These are phyloP conservation scores for Pseudomyrmex concolor DNA, from an alignment of 1,140 invertebrate species.

Conservation along the genomic window DNA sequence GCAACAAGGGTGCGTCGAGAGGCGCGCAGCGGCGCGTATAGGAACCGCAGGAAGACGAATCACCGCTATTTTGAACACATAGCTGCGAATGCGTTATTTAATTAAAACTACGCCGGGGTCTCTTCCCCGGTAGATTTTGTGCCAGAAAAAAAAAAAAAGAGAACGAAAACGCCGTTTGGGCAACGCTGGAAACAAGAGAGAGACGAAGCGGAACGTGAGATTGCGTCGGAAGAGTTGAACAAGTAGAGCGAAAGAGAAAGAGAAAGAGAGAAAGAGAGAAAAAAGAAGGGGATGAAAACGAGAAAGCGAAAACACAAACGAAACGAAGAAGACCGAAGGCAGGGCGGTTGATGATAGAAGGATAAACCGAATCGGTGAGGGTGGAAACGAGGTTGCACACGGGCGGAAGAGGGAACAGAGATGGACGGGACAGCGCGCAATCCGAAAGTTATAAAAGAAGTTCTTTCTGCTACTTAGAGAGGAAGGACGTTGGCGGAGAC, in stretches of 20 bases:
- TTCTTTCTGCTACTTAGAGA: conserved; percentile 64
- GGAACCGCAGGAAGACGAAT: conserved; percentile 60
- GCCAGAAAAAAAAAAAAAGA: not conserved
- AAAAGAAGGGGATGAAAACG: conserved; percentile 4
- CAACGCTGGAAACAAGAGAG: conserved; percentile 3
- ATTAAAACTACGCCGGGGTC: conserved; percentile 66
- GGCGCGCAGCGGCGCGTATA: too few species aligned
- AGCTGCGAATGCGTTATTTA: conserved; percentile 74
- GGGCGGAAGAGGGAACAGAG: conserved; percentile 1
- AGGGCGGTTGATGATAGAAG: conserved; percentile 45
- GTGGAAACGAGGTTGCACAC: conserved; percentile 2
- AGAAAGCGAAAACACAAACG: conserved; percentile 36
- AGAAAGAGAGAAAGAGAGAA: not conserved
- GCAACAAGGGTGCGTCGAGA: not conserved
- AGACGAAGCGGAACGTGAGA: too few species aligned
- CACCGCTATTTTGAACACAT: conserved; percentile 72
- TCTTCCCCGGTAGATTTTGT: not conserved
- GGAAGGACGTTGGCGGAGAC: conserved; percentile 17
- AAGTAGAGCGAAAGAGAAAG: conserved; percentile 5
- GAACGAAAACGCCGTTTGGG: not conserved
- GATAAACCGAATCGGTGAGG: not conserved
- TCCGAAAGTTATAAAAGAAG: conserved; percentile 72
- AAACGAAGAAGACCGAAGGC: not conserved
- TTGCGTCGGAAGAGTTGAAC: not conserved
- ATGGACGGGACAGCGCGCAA: conserved; percentile 48